Percentiles rank a stretch among this genome's conserved stretches.
These are phyloP conservation scores for Chouioia cunea DNA, from an alignment of 2,888 invertebrate species.

Conservation along the genomic window DNA sequence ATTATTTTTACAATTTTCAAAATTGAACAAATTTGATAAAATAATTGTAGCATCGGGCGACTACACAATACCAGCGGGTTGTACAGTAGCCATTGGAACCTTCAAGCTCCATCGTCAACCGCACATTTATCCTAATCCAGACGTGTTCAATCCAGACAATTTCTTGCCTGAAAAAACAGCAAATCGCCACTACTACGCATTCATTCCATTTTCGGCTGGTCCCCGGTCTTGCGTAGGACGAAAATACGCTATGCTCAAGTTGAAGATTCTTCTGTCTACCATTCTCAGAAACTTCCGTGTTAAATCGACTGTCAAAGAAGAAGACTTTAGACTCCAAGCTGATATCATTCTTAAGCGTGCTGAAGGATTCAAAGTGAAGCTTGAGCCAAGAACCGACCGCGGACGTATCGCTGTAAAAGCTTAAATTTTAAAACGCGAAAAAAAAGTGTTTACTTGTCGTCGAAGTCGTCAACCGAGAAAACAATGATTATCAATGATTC, in stretches of 20 bases:
- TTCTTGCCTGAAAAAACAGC: slow-evolving; percentile 82
- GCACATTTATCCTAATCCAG: slow-evolving; percentile 78
- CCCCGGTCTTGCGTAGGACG: slow-evolving; percentile 85
- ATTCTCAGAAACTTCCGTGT: slow-evolving; percentile 78
- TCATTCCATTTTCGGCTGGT: slow-evolving; percentile 85
- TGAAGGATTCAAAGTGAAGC: slow-evolving; percentile 75
- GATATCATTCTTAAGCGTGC: slow-evolving; percentile 82
- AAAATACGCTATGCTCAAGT: slow-evolving; percentile 84
- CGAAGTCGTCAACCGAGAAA: neutral
- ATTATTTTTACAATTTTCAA: neutral
- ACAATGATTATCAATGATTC: too few species aligned
- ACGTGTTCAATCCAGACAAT: slow-evolving; percentile 83
- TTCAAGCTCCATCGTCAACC: slow-evolving; percentile 78
- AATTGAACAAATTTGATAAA: neutral
- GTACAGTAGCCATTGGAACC: slow-evolving; percentile 78
- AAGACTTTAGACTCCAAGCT: slow-evolving; percentile 77
- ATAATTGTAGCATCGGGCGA: slow-evolving; percentile 72
- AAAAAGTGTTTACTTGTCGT: neutral
- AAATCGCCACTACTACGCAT: slow-evolving; percentile 83
- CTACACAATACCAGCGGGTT: slow-evolving; percentile 77
- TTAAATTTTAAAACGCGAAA: slow-evolving; percentile 32
- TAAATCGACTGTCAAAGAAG: slow-evolving; percentile 75
- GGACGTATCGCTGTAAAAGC: slow-evolving; percentile 43
- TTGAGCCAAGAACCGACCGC: slow-evolving; percentile 59
- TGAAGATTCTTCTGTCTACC: slow-evolving; percentile 81